Evolutionary conservation across 2,888 invertebrate species (phyloP), one percentile per base, ranked within the genome.

Genomic region (Seladonia tumulorum): DNA sequence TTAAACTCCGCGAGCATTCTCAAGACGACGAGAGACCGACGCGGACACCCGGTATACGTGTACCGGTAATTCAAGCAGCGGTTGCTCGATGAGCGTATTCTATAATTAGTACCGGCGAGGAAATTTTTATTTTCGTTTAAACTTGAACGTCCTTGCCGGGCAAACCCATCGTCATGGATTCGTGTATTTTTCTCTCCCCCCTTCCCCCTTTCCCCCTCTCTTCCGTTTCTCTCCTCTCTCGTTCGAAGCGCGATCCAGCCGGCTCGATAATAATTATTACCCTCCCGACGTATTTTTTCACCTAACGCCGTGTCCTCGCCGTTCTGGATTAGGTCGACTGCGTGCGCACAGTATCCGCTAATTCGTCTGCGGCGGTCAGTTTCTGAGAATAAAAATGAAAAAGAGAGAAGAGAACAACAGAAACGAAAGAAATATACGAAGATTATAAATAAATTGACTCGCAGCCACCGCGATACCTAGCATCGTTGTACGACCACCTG

Each of bases 91-190:
- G 89, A 89, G 90, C 91, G 88, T 85, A 92, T 93, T 94, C 94
- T 94, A 94, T 94, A 94, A 94, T 94, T 94, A 94, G 94, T 94
- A 91, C 87, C 91, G 91, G 91, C 89, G 85, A 88, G 87, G 83
- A 90, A 90, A 93, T 93, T 94, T 94, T 94, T 94, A 94, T 94
- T 94, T 94, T 94, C 92, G 93, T 92, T 94, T 93, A 94, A 94
- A 94, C 94, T 94, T 94, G 94, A 94, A 93, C 94, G 94, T 94
- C 94, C 94, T 94, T 94, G 94, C 92, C 80, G 63, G 68, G 68
- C 71, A 73, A 83, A 76, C 74, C 72, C 79, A 79, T 57, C 85
- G 87, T 83, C 86, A 68, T 60, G 83, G 72, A 83, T 82, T 86
- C 85, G 87, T 66, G 57, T 87, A 76, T 72, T 60, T 72, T 77